phyloP scores from a whole-genome alignment of 2,113 vertebrate genomes.

The Hydropotes inermis region DNA sequence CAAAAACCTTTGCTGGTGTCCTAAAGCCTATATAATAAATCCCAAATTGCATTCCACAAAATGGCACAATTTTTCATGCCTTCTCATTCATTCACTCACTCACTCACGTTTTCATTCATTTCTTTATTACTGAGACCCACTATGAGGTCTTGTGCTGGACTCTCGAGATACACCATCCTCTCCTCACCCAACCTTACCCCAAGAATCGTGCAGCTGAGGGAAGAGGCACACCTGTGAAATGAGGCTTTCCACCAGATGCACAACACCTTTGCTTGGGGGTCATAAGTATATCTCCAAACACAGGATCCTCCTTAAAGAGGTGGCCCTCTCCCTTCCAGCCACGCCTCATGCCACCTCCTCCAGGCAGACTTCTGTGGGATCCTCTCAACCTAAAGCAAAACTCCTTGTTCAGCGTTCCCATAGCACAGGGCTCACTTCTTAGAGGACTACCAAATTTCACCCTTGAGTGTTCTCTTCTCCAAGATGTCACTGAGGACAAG shows the following conservation, averaged over 20 bases:
- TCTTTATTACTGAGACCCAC: neutral
- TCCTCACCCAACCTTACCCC: no score
- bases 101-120: neutral
- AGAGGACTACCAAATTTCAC: neutral
- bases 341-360: neutral
- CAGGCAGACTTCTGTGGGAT: neutral
- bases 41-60: neutral
- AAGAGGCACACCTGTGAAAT: neutral
- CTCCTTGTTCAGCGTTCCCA: neutral
- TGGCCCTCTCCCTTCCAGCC: neutral
- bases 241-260: neutral
- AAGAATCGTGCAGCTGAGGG: neutral
- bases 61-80: neutral
- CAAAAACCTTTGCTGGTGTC: neutral
- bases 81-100: neutral
- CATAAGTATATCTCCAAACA: neutral
- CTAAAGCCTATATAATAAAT: neutral
- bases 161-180: neutral
- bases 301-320: neutral
- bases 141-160: neutral
- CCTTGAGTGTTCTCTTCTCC: neutral
- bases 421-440: neutral
- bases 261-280: neutral
- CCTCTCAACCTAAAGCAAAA: neutral
- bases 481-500: neutral